Percentiles rank a stretch among this genome's conserved stretches.
phyloP scores from a whole-genome alignment of 2,888 invertebrate genomes.

The Antheraea yamamai region DNA sequence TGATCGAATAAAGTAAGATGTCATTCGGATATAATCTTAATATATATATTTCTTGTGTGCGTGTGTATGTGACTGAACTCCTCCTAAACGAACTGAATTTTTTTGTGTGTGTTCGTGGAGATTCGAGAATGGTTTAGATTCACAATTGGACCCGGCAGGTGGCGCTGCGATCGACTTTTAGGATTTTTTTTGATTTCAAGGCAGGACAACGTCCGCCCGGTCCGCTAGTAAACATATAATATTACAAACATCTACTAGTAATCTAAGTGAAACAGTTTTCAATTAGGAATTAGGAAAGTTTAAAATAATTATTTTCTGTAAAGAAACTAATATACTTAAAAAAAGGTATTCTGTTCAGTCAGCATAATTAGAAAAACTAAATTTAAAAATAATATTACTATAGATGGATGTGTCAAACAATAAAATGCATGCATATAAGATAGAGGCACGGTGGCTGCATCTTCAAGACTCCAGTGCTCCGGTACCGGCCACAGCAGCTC shows the following conservation, averaged over 20 bases:
- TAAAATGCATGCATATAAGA: slow-evolving; percentile 84
- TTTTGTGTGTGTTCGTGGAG: too few relatives aligned
- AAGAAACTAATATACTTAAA: neutral
- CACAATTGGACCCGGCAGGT: too few relatives aligned
- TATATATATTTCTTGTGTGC: too few relatives aligned
- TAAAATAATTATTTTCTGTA: neutral
- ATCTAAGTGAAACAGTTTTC: too few relatives aligned
- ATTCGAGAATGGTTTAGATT: too few relatives aligned
- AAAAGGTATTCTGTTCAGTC: neutral
- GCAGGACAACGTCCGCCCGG: too few relatives aligned
- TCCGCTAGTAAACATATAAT: neutral
- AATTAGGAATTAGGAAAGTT: neutral
- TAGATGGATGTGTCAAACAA: slow-evolving; percentile 46
- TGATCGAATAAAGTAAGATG: neutral
- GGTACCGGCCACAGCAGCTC: slow-evolving; percentile 86
- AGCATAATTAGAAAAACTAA: neutral
- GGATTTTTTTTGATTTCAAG: too few relatives aligned
- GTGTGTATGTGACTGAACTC: too few relatives aligned
- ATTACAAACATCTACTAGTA: too few relatives aligned
- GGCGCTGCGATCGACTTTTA: too few relatives aligned
- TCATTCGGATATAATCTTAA: neutral
- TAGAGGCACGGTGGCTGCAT: slow-evolving; percentile 89
- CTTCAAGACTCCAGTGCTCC: slow-evolving; percentile 85
- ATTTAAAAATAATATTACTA: slow-evolving; percentile 25
- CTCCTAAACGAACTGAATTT: too few relatives aligned